Base-by-base conservation (phyloP, 2,888 invertebrate species). In the Spilarctia lutea region DNA sequence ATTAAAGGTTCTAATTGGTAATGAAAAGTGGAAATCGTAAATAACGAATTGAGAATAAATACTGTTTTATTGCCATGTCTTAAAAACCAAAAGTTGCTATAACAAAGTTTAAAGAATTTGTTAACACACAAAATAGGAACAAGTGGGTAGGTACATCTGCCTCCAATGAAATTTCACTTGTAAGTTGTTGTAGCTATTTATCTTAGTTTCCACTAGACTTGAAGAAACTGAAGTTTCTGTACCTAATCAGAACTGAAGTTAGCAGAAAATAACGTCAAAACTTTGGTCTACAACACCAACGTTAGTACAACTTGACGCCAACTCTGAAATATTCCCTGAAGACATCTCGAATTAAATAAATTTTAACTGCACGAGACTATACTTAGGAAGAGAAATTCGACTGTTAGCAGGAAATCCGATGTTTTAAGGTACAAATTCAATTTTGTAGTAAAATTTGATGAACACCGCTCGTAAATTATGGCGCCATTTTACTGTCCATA, bases 231-330 rank as follows among this genome's bases (percentile, higher is more conserved):
- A 88, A 93, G 88, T 90, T 91, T 88, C 84, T 81, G 85, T 86
- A 90, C 89, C 91, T 91, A 93, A 94, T 94, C 94, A 93, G 90
- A 92, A 88, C 87, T 82, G 84, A 91, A 94, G 88, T 93, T 92
- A 86, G 85, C 85, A 88, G 92, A 92, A 93, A 93, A 93, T 91
- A 91, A 90, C 90, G 90, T 88, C 89, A 87, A 85, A 92, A 93
- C 89, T 94, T 90, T 77, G 83, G n/a, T n/a, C 89, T 87, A 82
- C 88, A 82, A 81, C 86, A 85, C 79, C 81, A 81, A 79, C 80
- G 83, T 81, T 83, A 80, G 84, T 86, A 83, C 84, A 88, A 89
- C 87, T 88, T 82, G 86, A 86, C 82, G 85, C 84, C 78, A 76
- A 81, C 81, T 82, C 84, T 81, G 86, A 87, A 89, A 86, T 82